Evolutionary conservation across 2,113 vertebrate genomes (phyloP), one percentile per base, ranked within the genome.

Genomic region (Sylvietta virens): DNA sequence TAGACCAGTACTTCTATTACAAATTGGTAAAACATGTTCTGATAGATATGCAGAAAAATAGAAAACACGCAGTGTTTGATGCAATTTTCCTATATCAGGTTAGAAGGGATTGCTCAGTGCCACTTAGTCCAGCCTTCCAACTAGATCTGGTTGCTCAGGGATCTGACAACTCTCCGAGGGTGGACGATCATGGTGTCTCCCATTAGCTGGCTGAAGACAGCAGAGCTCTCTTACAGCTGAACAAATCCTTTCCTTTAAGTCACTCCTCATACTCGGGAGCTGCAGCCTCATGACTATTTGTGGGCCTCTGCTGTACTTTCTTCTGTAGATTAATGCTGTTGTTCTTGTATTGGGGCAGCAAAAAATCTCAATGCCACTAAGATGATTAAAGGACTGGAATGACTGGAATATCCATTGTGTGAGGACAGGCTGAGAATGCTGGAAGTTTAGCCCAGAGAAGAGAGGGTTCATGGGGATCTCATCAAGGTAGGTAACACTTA

Each of bases 291-390:
- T 28, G 4, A 7, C 35, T 28, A 28, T 73, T 35, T 70, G 60
- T 78, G 58, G 37, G 26, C 7, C 9, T 54, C 15, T 27, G 8
- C 26, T 47, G 58, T 31, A 31, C 33, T 64, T 69, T 58, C 13
- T 51, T 77, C 40, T 0, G 0, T 16, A 45, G n/a, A 24, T 35
- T 33, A 61, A 0, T 30, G 40, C n/a, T 50, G n/a, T n/a, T 54
- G 19, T n/a, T 60, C 33, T 50, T 60, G 15, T 73, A 13, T 7
- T 73, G 60, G 18, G 17, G 35, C 65, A 60, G 44, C 11, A 17
- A 44, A 39, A 94, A 70, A 26, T 9, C 19, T 5, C 27, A 40
- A n/a, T 15, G 13, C 53, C 31, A 15, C 53, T 37, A 18, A 67
- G 44, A 66, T 71, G 19, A n/a, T 61, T 8, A 40, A 48, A 47